A percentile compares a stretch with the other conserved stretches of the same genome.
phyloP scores from a whole-genome alignment of 2,888 invertebrate species.

The Anodontia alba region DNA sequence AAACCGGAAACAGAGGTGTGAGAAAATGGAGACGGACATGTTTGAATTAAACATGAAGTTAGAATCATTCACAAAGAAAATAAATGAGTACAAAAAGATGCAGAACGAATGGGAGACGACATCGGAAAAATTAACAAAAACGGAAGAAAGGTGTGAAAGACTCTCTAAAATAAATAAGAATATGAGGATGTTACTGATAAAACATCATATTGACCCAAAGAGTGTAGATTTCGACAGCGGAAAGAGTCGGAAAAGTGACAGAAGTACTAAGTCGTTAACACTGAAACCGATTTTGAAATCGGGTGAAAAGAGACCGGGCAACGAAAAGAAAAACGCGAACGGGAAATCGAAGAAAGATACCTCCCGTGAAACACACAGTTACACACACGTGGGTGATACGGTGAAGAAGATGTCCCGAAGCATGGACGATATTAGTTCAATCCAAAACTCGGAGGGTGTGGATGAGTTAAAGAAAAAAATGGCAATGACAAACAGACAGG shows the following conservation, averaged over 20 bases:
- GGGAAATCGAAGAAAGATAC: background rate
- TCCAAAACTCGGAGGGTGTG: conserved; percentile 29
- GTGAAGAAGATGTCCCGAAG: conserved; percentile 29
- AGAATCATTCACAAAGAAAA: conserved; percentile 55
- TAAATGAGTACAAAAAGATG: conserved; percentile 47
- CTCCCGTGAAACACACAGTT: conserved; percentile 29
- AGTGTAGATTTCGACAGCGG: conserved; percentile 57
- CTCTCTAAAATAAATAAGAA: conserved; percentile 54
- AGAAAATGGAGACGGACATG: conserved; percentile 59
- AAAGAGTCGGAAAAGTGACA: conserved; percentile 34
- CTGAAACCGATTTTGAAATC: conserved; percentile 45
- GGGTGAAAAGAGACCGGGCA: background rate
- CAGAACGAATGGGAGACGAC: conserved; percentile 48
- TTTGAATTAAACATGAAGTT: conserved; percentile 64
- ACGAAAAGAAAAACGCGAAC: background rate
- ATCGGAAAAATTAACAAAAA: conserved; percentile 27
- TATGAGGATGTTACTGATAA: conserved; percentile 46
- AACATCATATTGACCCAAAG: conserved; percentile 59
- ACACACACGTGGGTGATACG: conserved; percentile 14
- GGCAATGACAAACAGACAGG: conserved; percentile 41
- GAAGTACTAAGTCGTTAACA: conserved; percentile 21
- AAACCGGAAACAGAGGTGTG: conserved; percentile 55
- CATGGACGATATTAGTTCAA: conserved; percentile 35
- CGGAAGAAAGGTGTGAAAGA: conserved; percentile 57
- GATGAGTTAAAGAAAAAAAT: conserved; percentile 26